phyloP scores from a whole-genome alignment of 2,113 vertebrate genomes.

The Heliornis fulica region DNA sequence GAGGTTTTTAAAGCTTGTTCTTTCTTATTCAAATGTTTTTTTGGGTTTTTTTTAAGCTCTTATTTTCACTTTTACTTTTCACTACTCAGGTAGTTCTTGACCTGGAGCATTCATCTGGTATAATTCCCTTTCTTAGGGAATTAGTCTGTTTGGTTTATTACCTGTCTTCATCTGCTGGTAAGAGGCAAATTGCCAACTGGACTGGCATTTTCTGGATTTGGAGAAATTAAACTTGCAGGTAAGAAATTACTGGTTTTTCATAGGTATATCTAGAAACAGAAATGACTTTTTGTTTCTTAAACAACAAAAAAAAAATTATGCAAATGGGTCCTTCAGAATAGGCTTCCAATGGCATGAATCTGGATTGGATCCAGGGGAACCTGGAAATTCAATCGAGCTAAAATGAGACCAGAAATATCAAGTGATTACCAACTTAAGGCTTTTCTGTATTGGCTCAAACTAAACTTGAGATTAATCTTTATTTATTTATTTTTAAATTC shows the following conservation, averaged over 20 bases:
- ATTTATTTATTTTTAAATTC: not conserved
- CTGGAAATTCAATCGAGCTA: not conserved
- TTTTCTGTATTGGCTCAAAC: not conserved
- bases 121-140: conserved; percentile 63
- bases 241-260: conserved; percentile 49
- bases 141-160: conserved; percentile 66
- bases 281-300: not conserved
- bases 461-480: not conserved
- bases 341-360: not conserved
- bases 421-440: not conserved
- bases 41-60: conserved; percentile 53
- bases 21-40: conserved; percentile 26
- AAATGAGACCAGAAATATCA: not conserved
- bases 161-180: conserved; percentile 67
- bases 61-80: conserved; percentile 59
- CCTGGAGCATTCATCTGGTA: conserved; percentile 56
- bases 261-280: conserved; percentile 15
- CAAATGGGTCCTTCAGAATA: not conserved
- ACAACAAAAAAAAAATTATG: not conserved
- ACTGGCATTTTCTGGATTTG: conserved; percentile 64
- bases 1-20: conserved; percentile 40
- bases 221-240: conserved; percentile 66
- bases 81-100: conserved; percentile 63
- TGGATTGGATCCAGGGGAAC: not conserved
- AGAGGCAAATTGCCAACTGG: conserved; percentile 61